These are phyloP conservation scores for Callospermophilus lateralis DNA, from an alignment of 2,113 vertebrate genomes.

Conservation along the genomic window DNA sequence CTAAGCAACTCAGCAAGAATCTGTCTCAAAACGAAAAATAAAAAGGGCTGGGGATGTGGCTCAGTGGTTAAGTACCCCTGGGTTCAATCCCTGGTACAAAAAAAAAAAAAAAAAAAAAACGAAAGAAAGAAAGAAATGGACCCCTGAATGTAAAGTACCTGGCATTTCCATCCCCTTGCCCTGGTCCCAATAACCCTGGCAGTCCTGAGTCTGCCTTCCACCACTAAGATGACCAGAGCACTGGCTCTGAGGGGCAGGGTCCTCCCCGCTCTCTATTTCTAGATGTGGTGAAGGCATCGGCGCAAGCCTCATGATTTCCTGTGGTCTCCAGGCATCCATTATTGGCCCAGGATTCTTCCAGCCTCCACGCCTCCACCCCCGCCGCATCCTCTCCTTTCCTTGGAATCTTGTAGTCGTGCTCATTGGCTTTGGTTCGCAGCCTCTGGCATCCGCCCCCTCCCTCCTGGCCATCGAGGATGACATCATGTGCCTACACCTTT, in stretches of 20 bases:
- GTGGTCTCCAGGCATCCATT: constrained; percentile 38
- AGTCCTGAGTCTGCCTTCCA: neutral
- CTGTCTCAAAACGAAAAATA: no score
- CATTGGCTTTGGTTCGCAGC: neutral
- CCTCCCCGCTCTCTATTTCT: neutral
- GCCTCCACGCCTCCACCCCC: neutral
- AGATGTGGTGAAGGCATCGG: neutral
- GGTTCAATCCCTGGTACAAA: no score
- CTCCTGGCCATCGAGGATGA: neutral
- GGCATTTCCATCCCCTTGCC: neutral
- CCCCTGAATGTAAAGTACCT: neutral
- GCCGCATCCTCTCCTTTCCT: constrained; percentile 21
- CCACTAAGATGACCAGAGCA: neutral
- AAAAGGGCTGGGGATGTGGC: no score
- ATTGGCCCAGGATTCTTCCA: constrained; percentile 9
- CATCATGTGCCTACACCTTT: constrained; percentile 64
- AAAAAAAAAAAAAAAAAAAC: no score
- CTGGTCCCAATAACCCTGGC: neutral
- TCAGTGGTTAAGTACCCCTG: no score
- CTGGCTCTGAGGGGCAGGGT: neutral
- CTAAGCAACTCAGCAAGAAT: no score
- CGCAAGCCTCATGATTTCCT: neutral
- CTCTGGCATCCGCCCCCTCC: neutral
- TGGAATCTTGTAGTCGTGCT: constrained; percentile 57
- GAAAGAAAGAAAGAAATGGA: no score